These are phyloP conservation scores for Zaprionus africanus DNA, from an alignment of 1,140 invertebrate species.

Conservation along the genomic window DNA sequence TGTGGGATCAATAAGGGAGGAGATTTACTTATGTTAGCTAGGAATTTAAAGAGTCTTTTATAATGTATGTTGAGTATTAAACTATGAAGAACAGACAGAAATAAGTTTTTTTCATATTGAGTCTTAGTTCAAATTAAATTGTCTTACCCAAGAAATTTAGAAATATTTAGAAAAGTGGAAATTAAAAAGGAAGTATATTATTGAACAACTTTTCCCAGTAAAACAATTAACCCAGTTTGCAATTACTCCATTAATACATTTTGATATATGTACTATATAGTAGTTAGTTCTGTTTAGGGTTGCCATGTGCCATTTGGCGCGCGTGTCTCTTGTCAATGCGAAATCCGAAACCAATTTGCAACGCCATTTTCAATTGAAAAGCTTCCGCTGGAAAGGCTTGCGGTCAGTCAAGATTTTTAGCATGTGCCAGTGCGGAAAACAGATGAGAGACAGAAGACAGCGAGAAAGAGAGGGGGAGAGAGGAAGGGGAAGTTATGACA, in stretches of 20 bases:
- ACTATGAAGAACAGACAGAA: too few relatives aligned
- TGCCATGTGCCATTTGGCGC: conserved; percentile 43
- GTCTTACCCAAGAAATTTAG: too few relatives aligned
- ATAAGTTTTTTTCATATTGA: too few relatives aligned
- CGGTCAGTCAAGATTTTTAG: conserved; percentile 60
- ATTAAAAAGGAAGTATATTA: not conserved
- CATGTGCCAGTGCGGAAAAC: conserved; percentile 47
- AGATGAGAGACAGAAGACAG: not conserved
- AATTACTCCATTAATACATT: not conserved
- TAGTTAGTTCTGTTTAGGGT: not conserved
- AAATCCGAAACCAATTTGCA: conserved; percentile 69
- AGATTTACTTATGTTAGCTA: not conserved
- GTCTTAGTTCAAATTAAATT: too few relatives aligned
- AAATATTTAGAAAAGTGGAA: not conserved
- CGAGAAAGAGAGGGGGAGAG: not conserved
- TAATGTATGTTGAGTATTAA: too few relatives aligned
- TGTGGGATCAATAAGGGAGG: not conserved
- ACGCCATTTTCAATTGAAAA: conserved; percentile 76
- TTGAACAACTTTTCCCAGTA: not conserved
- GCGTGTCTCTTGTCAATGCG: conserved; percentile 51
- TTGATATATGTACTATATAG: not conserved
- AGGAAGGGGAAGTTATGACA: conserved; percentile 10
- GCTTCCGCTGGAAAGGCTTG: conserved; percentile 58
- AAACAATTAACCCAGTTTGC: not conserved
- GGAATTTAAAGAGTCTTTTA: too few relatives aligned